Evolutionary conservation across 92 coral and sea anemone species (phyloP).

Genomic region (Phymanthus crucifer): DNA sequence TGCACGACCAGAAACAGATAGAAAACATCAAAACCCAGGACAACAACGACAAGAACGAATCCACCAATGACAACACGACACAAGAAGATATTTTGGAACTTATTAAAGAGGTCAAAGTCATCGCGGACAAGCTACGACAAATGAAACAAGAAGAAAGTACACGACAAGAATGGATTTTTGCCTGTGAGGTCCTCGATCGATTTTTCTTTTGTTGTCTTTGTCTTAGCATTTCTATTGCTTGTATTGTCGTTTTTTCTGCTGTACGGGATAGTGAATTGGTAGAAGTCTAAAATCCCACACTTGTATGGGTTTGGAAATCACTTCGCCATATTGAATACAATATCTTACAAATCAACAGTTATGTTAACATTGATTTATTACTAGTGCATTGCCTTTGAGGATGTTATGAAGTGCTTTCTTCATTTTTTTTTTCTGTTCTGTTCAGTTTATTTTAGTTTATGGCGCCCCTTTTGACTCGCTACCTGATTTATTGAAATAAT

Average conservation of each 20-base stretch:
- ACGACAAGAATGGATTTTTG: constrained; percentile 38
- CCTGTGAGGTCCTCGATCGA: constrained; percentile 45
- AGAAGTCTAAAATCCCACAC: too few species aligned
- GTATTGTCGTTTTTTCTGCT: constrained; percentile 10
- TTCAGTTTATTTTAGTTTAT: too few species aligned
- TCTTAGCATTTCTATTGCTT: constrained; percentile 9
- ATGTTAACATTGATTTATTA: too few species aligned
- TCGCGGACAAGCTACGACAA: constrained; percentile 32
- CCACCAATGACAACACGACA: neutral
- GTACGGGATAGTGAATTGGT: neutral
- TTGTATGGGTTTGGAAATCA: too few species aligned
- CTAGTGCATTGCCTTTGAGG: too few species aligned
- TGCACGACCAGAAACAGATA: neutral
- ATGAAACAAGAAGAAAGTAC: neutral
- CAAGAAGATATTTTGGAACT: neutral
- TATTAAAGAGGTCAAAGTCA: constrained; percentile 1
- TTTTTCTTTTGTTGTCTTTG: constrained; percentile 21
- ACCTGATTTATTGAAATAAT: too few species aligned
- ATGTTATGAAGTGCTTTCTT: too few species aligned
- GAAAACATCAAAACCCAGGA: neutral
- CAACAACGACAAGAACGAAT: neutral
- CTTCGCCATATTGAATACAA: too few species aligned
- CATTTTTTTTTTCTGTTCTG: too few species aligned
- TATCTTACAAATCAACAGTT: too few species aligned
- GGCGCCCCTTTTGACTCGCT: too few species aligned